Evolutionary conservation across 1,140 invertebrate genomes (phyloP).

Genomic region (Elysia chlorotica): DNA sequence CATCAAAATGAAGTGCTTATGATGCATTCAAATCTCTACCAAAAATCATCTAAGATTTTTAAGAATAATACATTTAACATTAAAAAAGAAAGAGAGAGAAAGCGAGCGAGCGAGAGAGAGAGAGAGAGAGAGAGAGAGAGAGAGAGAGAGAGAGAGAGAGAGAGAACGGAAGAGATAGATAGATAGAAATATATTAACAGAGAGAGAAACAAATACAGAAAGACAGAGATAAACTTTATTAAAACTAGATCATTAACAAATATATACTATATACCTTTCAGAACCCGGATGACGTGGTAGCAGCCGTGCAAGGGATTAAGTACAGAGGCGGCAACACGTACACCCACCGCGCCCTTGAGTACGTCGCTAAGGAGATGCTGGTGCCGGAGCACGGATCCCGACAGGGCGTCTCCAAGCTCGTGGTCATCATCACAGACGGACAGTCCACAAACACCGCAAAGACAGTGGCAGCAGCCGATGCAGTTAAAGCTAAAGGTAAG

Average conservation of each 20-base stretch:
- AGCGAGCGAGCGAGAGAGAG: not conserved
- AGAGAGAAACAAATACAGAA: not conserved
- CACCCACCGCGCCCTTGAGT: conserved; percentile 34
- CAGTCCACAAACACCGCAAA: conserved; percentile 26
- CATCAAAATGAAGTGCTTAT: not conserved
- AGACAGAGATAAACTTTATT: not conserved
- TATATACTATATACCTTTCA: not conserved
- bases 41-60: too few species aligned
- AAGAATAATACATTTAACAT: too few species aligned
- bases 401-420: conserved; percentile 25
- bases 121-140: not conserved
- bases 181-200: not conserved
- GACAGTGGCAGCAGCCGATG: not conserved
- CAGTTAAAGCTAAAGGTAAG: conserved; percentile 12
- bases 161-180: not conserved
- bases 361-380: conserved; percentile 28
- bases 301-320: conserved; percentile 4
- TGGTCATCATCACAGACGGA: conserved; percentile 50
- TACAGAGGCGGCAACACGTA: conserved; percentile 37
- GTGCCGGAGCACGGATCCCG: conserved; percentile 28
- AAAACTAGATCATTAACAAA: not conserved
- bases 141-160: not conserved
- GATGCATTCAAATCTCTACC: too few species aligned
- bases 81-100: too few species aligned
- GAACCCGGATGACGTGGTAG: not conserved